Evolutionary conservation across 1,140 invertebrate species (phyloP).

Genomic region (Penaeus indicus): DNA sequence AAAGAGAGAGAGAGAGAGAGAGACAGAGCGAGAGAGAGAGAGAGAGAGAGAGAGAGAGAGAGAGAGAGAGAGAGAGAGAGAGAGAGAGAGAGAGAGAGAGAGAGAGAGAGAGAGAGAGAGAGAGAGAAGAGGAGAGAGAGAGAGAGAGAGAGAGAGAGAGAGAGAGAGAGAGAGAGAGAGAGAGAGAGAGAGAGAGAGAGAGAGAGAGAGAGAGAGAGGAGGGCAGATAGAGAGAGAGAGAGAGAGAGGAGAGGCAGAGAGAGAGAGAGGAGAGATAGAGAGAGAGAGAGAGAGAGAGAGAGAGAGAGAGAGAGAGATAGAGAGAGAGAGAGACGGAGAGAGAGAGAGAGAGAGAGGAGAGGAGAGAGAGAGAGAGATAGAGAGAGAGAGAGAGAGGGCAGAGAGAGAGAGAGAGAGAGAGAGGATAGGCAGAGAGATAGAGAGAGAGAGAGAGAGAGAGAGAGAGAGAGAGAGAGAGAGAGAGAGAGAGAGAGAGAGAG

Average conservation of each 20-base stretch:
- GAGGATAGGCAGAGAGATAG: background rate
- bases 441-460: constrained; percentile 4
- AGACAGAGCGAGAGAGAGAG: no score
- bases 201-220: background rate
- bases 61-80: background rate
- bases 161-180: background rate
- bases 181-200: background rate
- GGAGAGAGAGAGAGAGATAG: background rate
- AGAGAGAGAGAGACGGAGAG: background rate
- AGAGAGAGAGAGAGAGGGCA: background rate
- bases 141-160: background rate
- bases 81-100: constrained; percentile 12
- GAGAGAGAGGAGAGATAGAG: background rate
- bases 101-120: background rate
- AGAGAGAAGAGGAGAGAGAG: no score
- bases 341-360: background rate
- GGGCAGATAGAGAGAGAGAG: background rate
- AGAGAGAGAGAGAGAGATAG: constrained; percentile 1
- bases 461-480: background rate
- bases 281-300: constrained; percentile 17
- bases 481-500: background rate
- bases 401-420: background rate
- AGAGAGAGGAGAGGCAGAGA: background rate
- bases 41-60: no score
- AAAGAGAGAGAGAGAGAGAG: background rate